Conservation (phyloP, 1,140 invertebrate species). For the Metaphire vulgaris region DNA sequence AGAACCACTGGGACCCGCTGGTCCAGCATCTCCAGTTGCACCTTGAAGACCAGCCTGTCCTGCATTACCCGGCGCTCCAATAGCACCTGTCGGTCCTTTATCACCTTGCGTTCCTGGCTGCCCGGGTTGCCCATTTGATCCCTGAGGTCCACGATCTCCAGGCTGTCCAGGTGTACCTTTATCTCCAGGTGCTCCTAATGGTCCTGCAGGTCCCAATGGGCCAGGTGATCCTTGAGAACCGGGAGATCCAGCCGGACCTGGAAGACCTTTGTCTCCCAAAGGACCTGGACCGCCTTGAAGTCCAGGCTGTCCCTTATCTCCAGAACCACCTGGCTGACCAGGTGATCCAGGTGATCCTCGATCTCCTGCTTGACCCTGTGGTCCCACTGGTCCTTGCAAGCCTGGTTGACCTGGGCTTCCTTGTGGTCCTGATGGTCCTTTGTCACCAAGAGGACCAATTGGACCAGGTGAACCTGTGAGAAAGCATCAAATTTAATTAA, state of each 20-base stretch:
- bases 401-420: constrained; percentile 13
- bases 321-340: constrained; percentile 1
- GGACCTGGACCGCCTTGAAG: not conserved
- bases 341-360: constrained; percentile 10
- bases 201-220: not conserved
- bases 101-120: not conserved
- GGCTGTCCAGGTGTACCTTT: constrained; percentile 9
- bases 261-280: not conserved
- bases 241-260: not conserved
- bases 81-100: too few species aligned
- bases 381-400: not conserved
- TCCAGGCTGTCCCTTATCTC: not conserved
- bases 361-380: not conserved
- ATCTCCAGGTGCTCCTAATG: constrained; percentile 6
- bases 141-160: not conserved
- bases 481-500: too few species aligned
- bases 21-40: not conserved
- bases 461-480: not conserved
- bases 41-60: not conserved
- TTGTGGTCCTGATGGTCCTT: constrained; percentile 9
- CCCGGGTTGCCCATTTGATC: not conserved
- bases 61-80: not conserved
- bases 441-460: not conserved
- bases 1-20: not conserved
- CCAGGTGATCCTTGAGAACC: not conserved